A percentile compares a stretch with the other conserved stretches of the same genome.
Evolutionary conservation across 2,888 invertebrate genomes (phyloP).

Genomic region (Phymatocera aterrima): DNA sequence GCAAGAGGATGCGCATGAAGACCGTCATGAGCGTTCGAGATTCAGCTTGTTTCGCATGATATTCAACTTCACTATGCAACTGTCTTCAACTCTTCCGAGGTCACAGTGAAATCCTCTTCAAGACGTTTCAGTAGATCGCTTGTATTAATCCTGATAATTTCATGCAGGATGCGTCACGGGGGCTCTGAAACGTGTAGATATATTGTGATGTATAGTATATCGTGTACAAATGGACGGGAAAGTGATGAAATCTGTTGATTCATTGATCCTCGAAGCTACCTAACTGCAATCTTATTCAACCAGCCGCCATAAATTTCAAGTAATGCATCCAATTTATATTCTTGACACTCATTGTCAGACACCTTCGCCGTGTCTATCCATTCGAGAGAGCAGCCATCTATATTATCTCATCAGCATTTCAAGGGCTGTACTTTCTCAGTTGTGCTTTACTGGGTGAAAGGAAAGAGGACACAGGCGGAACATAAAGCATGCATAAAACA

Average conservation of each 20-base stretch:
- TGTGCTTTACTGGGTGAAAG: constrained; percentile 12
- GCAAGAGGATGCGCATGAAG: too few relatives aligned
- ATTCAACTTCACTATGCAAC: too few relatives aligned
- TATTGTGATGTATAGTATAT: too few relatives aligned
- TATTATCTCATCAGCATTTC: constrained; percentile 41
- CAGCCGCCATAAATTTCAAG: constrained; percentile 30
- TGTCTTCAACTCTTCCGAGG: too few relatives aligned
- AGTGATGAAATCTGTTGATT: neutral
- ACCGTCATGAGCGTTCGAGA: too few relatives aligned
- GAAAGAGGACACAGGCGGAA: constrained; percentile 31
- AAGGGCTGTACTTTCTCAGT: constrained; percentile 7
- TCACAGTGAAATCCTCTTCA: too few relatives aligned
- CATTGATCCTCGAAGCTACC: neutral
- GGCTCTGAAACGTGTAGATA: neutral
- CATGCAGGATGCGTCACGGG: neutral
- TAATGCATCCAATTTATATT: constrained; percentile 42
- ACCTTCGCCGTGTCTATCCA: constrained; percentile 37
- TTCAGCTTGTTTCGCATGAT: too few relatives aligned
- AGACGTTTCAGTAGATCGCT: too few relatives aligned
- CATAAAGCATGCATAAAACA: constrained; percentile 43
- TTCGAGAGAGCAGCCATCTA: constrained; percentile 32
- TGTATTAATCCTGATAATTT: too few relatives aligned
- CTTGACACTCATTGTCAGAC: constrained; percentile 38
- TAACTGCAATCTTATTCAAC: constrained; percentile 16
- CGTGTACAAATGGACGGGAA: neutral